Evolutionary conservation across 2,797 vertebrate genomes (phyloP).

Genomic region (Atherinosoma microstoma): DNA sequence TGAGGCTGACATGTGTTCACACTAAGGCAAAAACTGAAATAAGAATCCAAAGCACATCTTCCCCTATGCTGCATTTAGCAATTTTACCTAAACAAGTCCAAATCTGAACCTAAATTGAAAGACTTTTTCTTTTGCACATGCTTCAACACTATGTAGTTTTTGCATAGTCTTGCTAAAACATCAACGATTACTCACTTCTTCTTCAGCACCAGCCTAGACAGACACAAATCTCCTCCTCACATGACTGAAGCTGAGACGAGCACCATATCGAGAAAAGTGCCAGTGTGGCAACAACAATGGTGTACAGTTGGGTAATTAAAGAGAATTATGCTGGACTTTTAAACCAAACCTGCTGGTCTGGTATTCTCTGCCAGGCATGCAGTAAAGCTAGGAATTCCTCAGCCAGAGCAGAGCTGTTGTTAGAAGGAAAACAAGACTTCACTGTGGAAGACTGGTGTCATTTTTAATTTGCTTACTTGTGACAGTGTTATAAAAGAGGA

Average conservation of each 20-base stretch:
- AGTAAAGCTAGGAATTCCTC: slow-evolving; percentile 57
- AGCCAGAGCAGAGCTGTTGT: slow-evolving; percentile 32
- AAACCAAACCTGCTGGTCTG: slow-evolving; percentile 50
- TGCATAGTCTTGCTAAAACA: neutral
- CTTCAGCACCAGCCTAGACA: neutral
- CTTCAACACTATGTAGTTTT: no score
- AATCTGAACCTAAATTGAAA: neutral
- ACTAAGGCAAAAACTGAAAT: neutral
- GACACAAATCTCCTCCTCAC: neutral
- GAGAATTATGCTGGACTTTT: slow-evolving; percentile 69
- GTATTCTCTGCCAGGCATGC: slow-evolving; percentile 54
- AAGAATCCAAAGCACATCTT: neutral
- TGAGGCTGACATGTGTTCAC: neutral
- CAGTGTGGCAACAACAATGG: slow-evolving; percentile 33
- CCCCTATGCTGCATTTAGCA: neutral
- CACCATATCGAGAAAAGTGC: slow-evolving; percentile 21
- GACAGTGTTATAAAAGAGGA: slow-evolving; percentile 40
- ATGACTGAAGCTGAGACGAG: neutral
- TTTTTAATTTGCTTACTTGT: slow-evolving; percentile 52
- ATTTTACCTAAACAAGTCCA: neutral
- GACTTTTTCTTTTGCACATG: no score
- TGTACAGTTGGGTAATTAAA: slow-evolving; percentile 63
- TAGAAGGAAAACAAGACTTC: slow-evolving; percentile 36
- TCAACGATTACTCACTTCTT: neutral
- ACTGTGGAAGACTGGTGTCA: slow-evolving; percentile 36